A percentile compares a stretch with the other conserved stretches of the same genome.
phyloP scores from a whole-genome alignment of 2,113 vertebrate genomes.

The Ictalurus furcatus region DNA sequence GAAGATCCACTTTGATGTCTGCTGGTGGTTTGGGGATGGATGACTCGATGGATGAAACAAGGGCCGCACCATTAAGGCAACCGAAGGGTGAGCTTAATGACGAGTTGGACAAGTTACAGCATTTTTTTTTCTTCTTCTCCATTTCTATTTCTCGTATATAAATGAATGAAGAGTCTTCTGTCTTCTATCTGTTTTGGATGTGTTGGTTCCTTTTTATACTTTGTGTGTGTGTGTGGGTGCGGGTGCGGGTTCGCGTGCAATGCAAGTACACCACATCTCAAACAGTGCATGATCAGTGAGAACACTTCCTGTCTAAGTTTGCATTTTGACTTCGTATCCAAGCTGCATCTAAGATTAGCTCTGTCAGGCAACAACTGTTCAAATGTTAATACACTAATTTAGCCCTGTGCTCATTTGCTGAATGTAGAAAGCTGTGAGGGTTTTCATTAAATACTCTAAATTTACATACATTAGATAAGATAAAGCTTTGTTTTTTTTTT shows the following conservation, averaged over 20 bases:
- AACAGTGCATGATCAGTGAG: conserved; percentile 40
- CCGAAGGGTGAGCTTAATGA: conserved; percentile 48
- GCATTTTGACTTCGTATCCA: conserved; percentile 46
- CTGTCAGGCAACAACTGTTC: background rate
- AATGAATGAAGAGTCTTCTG: too few relatives aligned
- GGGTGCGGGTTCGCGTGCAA: conserved; percentile 17
- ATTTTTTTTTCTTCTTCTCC: too few relatives aligned
- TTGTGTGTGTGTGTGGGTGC: conserved; percentile 21
- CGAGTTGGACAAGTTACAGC: background rate
- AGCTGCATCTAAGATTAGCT: conserved; percentile 33
- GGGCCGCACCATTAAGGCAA: conserved; percentile 33
- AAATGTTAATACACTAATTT: background rate
- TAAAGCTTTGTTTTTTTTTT: background rate
- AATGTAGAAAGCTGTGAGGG: background rate
- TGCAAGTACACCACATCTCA: conserved; percentile 42
- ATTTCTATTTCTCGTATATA: background rate
- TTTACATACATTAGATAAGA: background rate
- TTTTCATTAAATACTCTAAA: too few relatives aligned
- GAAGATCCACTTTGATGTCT: conserved; percentile 7
- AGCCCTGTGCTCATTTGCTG: background rate
- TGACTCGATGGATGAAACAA: conserved; percentile 47
- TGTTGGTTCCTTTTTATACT: conserved; percentile 21
- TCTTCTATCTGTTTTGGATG: background rate
- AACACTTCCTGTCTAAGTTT: conserved; percentile 65
- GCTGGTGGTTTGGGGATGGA: conserved; percentile 9